Base-by-base conservation (phyloP, 2,888 invertebrate species). In the Criorhina ranunculi region DNA sequence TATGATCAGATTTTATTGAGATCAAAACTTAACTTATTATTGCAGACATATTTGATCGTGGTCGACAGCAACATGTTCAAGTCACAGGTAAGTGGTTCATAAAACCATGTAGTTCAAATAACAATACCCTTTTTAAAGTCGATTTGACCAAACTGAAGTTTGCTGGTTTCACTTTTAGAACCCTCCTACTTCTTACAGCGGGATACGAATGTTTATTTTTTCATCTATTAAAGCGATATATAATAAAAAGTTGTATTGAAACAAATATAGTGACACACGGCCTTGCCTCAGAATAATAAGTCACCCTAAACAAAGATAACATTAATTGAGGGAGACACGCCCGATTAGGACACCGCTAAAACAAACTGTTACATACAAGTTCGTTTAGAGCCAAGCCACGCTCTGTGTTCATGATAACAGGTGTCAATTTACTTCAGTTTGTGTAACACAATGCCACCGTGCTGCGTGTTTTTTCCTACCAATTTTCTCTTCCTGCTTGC, bases 401-500 rank as follows among this genome's bases (percentile, higher is more conserved):
- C 73, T 69, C 42, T 44, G 15, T 75, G 79, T 85, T 53, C 42
- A 24, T 66, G 85, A 85, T 85, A 80, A 66, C 85, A 85, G 69
- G 85, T 85, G 85, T 85, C 85, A 80, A 69, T 80, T 85, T 80
- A 60, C 69, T 83, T 70, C 57, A 75, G n/a, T 79, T 53, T 64
- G 17, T 33, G 73, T 33, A 60, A 57, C 67, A 57, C 62, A 69
- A 64, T 69, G 57, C 40, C 69, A 66, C 42, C 62, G 31, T 57
- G 67, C 79, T 67, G 60, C 37, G 42, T 73, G 33, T 60, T 53
- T 40, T 67, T 17, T 49, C 29, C 40, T 66, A 51, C 42, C 44
- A 57, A 72, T 59, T 81, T 77, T 72, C 73, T 55, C 78, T 73
- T 78, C 62, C 55, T 62, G 67, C 9, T 57, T 44, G 67, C 33